These are phyloP conservation scores for Gobio occitaniae DNA, from an alignment of 2,797 vertebrate genomes.

Conservation along the genomic window DNA sequence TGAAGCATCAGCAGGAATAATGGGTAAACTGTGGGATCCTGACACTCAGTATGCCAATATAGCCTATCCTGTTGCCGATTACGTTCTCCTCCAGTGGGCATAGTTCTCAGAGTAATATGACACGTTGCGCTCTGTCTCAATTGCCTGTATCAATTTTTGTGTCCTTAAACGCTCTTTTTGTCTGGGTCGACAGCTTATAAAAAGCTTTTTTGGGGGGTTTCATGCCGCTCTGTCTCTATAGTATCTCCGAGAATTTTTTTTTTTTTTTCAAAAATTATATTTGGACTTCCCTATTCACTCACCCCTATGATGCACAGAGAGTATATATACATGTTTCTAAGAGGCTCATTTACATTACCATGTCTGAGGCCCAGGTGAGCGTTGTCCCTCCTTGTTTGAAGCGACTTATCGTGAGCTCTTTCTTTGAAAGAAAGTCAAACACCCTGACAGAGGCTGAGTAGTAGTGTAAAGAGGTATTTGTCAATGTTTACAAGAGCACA, in stretches of 20 bases:
- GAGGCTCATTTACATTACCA: conserved; percentile 58
- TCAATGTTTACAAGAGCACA: background rate
- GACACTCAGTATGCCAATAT: no score
- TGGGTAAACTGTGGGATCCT: no score
- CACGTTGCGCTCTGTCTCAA: no score
- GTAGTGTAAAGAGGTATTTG: background rate
- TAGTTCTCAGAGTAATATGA: no score
- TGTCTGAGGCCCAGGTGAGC: conserved; percentile 82
- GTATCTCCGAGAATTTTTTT: background rate
- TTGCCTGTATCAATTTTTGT: no score
- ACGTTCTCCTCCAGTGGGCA: no score
- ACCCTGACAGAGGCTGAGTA: conserved; percentile 85
- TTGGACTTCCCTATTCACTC: background rate
- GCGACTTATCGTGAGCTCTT: conserved; percentile 75
- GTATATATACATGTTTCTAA: background rate
- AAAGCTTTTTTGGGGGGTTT: no score
- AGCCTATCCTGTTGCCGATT: no score
- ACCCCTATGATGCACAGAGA: background rate
- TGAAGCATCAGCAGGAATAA: no score
- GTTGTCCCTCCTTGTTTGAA: conserved; percentile 91
- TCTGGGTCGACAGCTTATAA: no score
- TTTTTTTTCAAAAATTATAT: background rate
- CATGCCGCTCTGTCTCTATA: no score
- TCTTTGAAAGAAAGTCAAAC: conserved; percentile 88
- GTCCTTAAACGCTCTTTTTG: no score